Conservation (phyloP, 2,797 vertebrate species). For the Leuciscus waleckii region DNA sequence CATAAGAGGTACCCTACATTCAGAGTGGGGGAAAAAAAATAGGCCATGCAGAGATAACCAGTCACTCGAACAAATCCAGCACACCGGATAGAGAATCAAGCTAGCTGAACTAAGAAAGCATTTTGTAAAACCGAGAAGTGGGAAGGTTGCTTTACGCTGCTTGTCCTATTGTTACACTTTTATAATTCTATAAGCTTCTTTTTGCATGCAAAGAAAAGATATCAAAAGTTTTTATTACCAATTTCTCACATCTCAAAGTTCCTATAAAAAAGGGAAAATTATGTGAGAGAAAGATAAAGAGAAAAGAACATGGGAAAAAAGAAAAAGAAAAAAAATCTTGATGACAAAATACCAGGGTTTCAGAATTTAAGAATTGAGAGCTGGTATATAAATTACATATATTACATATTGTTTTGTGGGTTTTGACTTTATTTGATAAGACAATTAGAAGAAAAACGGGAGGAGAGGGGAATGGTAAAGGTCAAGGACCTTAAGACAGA, state of each 20-base stretch:
- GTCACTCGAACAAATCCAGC: constrained; percentile 84
- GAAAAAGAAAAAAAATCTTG: background rate
- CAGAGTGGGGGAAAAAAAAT: constrained; percentile 65
- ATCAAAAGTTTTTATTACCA: constrained; percentile 69
- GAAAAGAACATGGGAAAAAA: background rate
- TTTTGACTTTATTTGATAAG: background rate
- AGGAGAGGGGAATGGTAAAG: background rate
- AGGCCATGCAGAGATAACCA: constrained; percentile 81
- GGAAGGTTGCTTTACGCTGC: constrained; percentile 14
- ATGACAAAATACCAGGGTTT: background rate
- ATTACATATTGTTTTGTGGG: too few relatives aligned
- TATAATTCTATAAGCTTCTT: constrained; percentile 81
- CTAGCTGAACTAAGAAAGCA: constrained; percentile 65
- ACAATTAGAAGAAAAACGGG: background rate
- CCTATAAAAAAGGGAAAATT: background rate
- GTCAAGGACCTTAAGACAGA: background rate
- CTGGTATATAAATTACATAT: too few relatives aligned
- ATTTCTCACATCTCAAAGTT: constrained; percentile 47
- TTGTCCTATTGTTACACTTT: constrained; percentile 47
- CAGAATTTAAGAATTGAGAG: background rate
- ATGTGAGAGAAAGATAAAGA: constrained; percentile 6
- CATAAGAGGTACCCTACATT: constrained; percentile 68
- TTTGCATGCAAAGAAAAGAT: constrained; percentile 72
- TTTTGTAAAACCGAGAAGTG: constrained; percentile 36
- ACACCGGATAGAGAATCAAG: constrained; percentile 68